Evolutionary conservation across 1,140 invertebrate species (phyloP).

Genomic region (Cherax quadricarinatus): DNA sequence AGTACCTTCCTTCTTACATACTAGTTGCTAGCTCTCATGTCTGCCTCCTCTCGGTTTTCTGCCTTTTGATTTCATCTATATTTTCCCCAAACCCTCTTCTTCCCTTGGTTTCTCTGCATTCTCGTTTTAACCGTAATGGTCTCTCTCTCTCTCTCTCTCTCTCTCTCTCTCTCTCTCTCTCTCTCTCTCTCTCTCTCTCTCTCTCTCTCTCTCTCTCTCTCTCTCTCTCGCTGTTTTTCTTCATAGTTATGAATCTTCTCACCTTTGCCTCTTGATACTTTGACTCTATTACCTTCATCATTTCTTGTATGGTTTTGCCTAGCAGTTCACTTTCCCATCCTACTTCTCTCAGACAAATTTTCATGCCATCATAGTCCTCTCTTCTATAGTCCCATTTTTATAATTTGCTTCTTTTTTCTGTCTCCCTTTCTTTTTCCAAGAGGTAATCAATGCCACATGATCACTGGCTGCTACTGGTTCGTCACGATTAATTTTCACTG

Average conservation of each 20-base stretch:
- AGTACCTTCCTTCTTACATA: not conserved
- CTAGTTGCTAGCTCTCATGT: not conserved
- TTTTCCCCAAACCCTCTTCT: not conserved
- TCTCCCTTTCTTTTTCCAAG: too few relatives aligned
- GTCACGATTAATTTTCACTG: not conserved
- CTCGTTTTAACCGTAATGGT: not conserved
- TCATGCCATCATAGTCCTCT: too few relatives aligned
- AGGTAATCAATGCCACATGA: too few relatives aligned
- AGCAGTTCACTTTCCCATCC: too few relatives aligned
- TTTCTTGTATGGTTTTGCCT: too few relatives aligned
- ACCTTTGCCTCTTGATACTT: too few relatives aligned
- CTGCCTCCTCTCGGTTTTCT: not conserved
- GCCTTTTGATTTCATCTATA: not conserved
- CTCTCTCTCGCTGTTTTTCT: too few relatives aligned
- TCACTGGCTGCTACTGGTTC: not conserved
- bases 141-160: not conserved
- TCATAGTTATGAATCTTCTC: too few relatives aligned
- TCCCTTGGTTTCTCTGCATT: not conserved
- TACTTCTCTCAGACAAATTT: too few relatives aligned
- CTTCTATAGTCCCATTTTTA: too few relatives aligned
- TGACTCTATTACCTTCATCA: too few relatives aligned
- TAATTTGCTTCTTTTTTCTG: too few relatives aligned
- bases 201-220: slow-evolving; percentile 16
- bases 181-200: slow-evolving; percentile 16
- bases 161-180: slow-evolving; percentile 16